Evolutionary conservation across 1,140 invertebrate species (phyloP).

Genomic region (Brachionus calyciflorus): DNA sequence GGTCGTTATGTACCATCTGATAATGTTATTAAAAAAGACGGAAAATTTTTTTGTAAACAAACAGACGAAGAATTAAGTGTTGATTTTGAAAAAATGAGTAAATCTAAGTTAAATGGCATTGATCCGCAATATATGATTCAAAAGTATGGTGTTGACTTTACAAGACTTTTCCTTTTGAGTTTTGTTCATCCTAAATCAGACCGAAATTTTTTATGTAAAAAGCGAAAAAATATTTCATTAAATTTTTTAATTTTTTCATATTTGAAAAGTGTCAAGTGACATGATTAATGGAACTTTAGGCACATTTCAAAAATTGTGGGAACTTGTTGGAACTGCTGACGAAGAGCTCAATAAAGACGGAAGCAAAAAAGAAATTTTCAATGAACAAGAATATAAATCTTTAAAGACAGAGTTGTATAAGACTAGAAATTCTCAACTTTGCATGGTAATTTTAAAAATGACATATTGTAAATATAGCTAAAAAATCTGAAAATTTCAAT

Average conservation of each 20-base stretch:
- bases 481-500: too few relatives aligned
- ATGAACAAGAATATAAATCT: background rate
- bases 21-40: constrained; percentile 64
- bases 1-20: constrained; percentile 75
- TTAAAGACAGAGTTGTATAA: background rate
- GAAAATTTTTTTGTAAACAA: constrained; percentile 58
- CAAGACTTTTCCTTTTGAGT: constrained; percentile 77
- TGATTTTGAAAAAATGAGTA: constrained; percentile 97
- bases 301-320: constrained; percentile 35
- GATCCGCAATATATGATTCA: constrained; percentile 78
- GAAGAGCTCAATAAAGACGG: background rate
- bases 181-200: constrained; percentile 79
- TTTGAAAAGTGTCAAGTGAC: constrained; percentile 15
- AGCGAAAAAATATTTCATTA: background rate
- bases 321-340: background rate
- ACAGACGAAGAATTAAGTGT: constrained; percentile 67
- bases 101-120: constrained; percentile 94
- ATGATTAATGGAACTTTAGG: constrained; percentile 28
- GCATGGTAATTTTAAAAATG: constrained; percentile 3
- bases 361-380: background rate
- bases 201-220: constrained; percentile 65
- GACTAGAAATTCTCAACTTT: constrained; percentile 22
- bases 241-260: background rate
- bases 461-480: background rate
- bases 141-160: constrained; percentile 82